phyloP scores from a whole-genome alignment of 2,888 invertebrate genomes.

The Agrochola litura region DNA sequence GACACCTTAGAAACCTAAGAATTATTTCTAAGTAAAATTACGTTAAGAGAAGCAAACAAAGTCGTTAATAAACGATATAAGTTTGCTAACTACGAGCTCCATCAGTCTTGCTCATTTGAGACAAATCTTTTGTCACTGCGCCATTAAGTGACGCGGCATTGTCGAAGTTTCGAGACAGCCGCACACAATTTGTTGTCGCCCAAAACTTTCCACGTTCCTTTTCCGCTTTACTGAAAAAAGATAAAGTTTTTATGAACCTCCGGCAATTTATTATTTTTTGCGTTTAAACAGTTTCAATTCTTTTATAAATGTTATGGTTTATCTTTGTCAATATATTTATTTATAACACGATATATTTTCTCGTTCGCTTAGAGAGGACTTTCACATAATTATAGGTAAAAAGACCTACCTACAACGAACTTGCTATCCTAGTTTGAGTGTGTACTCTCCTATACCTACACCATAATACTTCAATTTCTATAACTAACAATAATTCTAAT shows the following conservation, averaged over 20 bases:
- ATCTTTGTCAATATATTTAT: not conserved
- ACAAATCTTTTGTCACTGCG: conserved; percentile 33
- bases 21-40: not conserved
- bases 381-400: not conserved
- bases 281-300: conserved; percentile 43
- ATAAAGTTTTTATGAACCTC: conserved; percentile 37
- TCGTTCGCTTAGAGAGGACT: not conserved
- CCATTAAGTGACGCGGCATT: conserved; percentile 50
- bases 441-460: too few relatives aligned
- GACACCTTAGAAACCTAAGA: not conserved
- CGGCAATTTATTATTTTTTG: conserved; percentile 42
- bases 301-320: not conserved
- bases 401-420: not conserved
- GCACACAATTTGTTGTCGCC: conserved; percentile 60
- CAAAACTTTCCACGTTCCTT: conserved; percentile 51
- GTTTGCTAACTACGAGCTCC: conserved; percentile 6
- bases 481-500: not conserved
- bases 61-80: conserved; percentile 18
- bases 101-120: conserved; percentile 39
- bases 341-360: not conserved
- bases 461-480: not conserved
- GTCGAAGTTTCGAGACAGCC: conserved; percentile 56
- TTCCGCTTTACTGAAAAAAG: conserved; percentile 31
- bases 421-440: not conserved
- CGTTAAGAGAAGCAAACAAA: conserved; percentile 14